phyloP scores from a whole-genome alignment of 2,797 vertebrate species.

The Rhinella marina region DNA sequence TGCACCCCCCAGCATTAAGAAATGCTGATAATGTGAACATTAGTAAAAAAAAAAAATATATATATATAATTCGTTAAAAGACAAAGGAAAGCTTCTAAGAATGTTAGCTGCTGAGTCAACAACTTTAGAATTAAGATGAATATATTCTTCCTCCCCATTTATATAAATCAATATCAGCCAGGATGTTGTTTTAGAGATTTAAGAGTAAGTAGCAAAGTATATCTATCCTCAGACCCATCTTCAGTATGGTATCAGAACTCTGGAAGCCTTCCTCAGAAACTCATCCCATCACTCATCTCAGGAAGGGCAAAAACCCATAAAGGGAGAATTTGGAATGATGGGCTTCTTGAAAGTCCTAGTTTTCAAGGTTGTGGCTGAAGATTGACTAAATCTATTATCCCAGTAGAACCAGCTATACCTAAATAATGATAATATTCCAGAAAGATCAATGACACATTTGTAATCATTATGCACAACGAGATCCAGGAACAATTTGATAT shows the following conservation, averaged over 20 bases:
- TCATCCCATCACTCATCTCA: background rate
- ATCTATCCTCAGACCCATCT: background rate
- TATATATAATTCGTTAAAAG: background rate
- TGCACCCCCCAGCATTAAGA: too few species aligned
- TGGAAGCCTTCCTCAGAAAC: background rate
- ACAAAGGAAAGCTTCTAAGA: background rate
- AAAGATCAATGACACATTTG: background rate
- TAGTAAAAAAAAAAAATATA: too few species aligned
- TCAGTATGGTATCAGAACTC: background rate
- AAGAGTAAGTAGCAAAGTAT: background rate
- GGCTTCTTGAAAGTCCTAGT: background rate
- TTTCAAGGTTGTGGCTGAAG: background rate
- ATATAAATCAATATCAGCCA: background rate
- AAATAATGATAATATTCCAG: background rate
- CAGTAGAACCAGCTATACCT: background rate
- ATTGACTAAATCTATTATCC: background rate
- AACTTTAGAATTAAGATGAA: background rate
- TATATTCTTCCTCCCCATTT: background rate
- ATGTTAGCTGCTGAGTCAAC: background rate
- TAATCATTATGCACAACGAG: background rate
- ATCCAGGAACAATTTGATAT: background rate
- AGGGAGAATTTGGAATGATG: background rate
- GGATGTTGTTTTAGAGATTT: background rate
- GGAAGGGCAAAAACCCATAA: background rate
- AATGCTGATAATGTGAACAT: too few species aligned